Evolutionary conservation across 2,113 vertebrate genomes (phyloP), one percentile per base, ranked within the genome.

Genomic region (Callorhinus ursinus): DNA sequence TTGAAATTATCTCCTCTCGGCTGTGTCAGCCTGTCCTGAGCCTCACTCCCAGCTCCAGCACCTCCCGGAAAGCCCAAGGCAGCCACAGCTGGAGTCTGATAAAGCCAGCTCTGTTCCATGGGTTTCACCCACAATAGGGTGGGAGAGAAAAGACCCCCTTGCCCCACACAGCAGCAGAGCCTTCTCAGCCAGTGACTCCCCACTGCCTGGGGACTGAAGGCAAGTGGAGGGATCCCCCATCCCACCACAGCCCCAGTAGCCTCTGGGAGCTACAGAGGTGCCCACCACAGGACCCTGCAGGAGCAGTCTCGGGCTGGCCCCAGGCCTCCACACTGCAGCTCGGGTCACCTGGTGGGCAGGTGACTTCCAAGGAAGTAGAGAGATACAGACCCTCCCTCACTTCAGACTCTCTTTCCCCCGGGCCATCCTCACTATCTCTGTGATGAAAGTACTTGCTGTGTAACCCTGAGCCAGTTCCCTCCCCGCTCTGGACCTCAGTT

Each of bases 1-100:
- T 98, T 95, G 96, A 96, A 97, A 97, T 98, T 98, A 98, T 99
- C 98, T 98, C 86, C 59, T 42, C 31, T 59, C n/a, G 67, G 96
- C 96, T 72, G 88, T 98, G 97, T 98, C 98, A 99, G 93, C 80
- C 22, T 81, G 98, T 98, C 98, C 98, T 98, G 93, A 97, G 95
- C 87, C 86, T 81, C 33, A 14, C 84, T 94, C 85, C 72, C 31
- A 96, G 93, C 61, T 95, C 81, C 84, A 95, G 95, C 67, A 93
- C 93, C 93, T 98, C 98, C 97, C 98, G 80, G 90, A 71, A 93
- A 82, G 87, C 94, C 95, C 71, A 88, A 95, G 95, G 94, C 74
- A 95, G 83, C 51, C 86, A 31, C 96, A 97, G 96, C 97, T 97
- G 96, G 96, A 55, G 74, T 46, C 77, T 97, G 97, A 98, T 98